Evolutionary conservation across 2,113 vertebrate species (phyloP), one percentile per base, ranked within the genome.

Genomic region (Bothrops jararaca): DNA sequence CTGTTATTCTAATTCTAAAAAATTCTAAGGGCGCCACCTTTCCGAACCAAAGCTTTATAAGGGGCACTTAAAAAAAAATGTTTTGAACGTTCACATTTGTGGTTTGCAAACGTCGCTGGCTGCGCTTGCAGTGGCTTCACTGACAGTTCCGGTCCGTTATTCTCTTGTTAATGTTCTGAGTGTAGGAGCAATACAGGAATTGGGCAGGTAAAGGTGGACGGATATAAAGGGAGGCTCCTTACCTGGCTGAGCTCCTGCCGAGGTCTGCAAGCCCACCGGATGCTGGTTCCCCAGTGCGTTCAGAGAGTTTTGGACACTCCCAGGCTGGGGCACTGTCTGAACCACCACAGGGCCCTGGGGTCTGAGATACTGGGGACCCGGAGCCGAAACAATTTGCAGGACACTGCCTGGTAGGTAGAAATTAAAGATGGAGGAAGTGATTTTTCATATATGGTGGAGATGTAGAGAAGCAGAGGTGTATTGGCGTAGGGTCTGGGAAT

Each of bases 301-400:
- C 57, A 98, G 95, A 6, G 98, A 97, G 0, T 98, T 98, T 91
- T 98, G 97, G 74, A 98, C 97, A 42, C 97, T 96, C 74, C 98
- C 97, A 4, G 98, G 90, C 86, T 98, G 98, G 54, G 98, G 97
- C 85, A 98, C 95, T 0, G 98, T 97, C 95, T 98, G 98, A 98
- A 99, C 98, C 56, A 99, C 98, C 97, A 98, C 98, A 0, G 98
- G 97, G 24, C 98, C 97, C 94, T 98, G 98, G 9, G 98, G 98
- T 90, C 98, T 96, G 88, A 99, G 97, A 92, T 99, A 98, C 94
- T 98, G 98, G 95, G 98, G 98, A 34, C 98, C 98, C 0, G 98
- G 98, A 90, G 98, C 98, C 0, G 98, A 98, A 92, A 99, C 98
- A 39, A 99, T 99, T 95, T 99, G 99, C 90, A 99, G 98, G 94